Base-by-base conservation (phyloP, 2,113 vertebrate genomes). In the Mustela lutreola region DNA sequence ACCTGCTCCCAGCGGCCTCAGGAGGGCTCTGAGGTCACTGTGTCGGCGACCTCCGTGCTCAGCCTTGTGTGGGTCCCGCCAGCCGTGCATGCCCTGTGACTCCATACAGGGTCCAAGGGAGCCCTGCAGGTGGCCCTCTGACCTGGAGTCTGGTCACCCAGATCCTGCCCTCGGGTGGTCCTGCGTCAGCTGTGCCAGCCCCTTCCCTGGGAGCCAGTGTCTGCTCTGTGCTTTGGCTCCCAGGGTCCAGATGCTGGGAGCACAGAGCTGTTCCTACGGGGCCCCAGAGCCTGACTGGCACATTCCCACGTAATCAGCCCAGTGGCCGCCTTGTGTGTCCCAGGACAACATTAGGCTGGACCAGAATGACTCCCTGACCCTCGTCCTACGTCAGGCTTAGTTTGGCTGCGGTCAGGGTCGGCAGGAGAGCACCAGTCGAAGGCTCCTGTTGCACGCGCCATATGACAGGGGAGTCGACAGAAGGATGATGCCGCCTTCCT, bases 181-280 rank as follows among this genome's bases (percentile, higher is more conserved):
- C 42, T 21, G 7, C 0, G 6, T 12, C 2, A 1, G 62, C 82
- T n/a, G 63, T 6, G 15, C 26, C 11, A 53, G 19, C n/a, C 1
- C 4, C 24, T 6, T 28, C 18, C 36, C 87, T 6, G 7, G 28
- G 71, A 76, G 71, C 71, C 45, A 28, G 3, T 5, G 28, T 48
- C 28, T 33, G 4, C 56, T 39, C 81, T 62, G 36, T 3, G 80
- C 24, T 42, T 42, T 42, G 81, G 58, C 56, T 62, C 62, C 9
- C 3, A 16, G 58, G 58, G 15, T 18, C 16, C 22, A 4, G 56
- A 7, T 18, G 56, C 56, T 21, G 18, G 71, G 71, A 62, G 24
- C 31, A 10, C 1, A 15, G 28, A n/a, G 36, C 2, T 0, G 15
- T 28, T 12, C 11, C 67, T 1, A 1, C n/a, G 11, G 24, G 39